Evolutionary conservation across 2,113 vertebrate species (phyloP).

Genomic region (Bothrops jararaca): DNA sequence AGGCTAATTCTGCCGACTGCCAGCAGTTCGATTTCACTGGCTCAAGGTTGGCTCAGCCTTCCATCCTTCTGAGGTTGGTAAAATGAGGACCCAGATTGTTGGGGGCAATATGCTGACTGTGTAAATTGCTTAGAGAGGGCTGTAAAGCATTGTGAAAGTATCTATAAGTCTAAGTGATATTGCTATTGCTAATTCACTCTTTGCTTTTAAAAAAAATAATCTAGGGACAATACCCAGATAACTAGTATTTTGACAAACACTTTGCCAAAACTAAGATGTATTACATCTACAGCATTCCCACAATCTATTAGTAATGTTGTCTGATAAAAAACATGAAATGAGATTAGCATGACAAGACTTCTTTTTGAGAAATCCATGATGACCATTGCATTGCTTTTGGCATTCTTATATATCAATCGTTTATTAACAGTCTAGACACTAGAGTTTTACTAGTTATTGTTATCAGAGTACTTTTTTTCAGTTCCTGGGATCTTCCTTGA

Average conservation of each 20-base stretch:
- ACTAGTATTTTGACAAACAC: not conserved
- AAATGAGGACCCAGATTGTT: too few relatives aligned
- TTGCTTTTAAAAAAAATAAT: not conserved
- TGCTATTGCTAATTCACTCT: not conserved
- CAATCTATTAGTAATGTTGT: not conserved
- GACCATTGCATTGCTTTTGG: not conserved
- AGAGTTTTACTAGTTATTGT: not conserved
- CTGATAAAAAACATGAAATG: not conserved
- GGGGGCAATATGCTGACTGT: too few relatives aligned
- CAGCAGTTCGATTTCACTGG: too few relatives aligned
- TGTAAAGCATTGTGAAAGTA: too few relatives aligned
- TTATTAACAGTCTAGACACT: not conserved
- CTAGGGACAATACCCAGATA: not conserved
- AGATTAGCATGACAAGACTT: not conserved
- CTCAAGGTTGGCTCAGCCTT: too few relatives aligned
- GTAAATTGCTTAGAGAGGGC: too few relatives aligned
- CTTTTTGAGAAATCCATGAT: not conserved
- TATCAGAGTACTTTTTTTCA: not conserved
- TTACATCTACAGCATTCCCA: not conserved
- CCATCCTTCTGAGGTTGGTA: too few relatives aligned
- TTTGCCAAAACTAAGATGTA: not conserved
- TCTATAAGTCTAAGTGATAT: too few relatives aligned
- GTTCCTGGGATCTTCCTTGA: not conserved
- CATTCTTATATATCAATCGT: not conserved
- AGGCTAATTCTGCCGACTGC: too few relatives aligned